Evolutionary conservation across 2,113 vertebrate genomes (phyloP), one percentile per base, ranked within the genome.

Genomic region (Cyprinodon tularosa): DNA sequence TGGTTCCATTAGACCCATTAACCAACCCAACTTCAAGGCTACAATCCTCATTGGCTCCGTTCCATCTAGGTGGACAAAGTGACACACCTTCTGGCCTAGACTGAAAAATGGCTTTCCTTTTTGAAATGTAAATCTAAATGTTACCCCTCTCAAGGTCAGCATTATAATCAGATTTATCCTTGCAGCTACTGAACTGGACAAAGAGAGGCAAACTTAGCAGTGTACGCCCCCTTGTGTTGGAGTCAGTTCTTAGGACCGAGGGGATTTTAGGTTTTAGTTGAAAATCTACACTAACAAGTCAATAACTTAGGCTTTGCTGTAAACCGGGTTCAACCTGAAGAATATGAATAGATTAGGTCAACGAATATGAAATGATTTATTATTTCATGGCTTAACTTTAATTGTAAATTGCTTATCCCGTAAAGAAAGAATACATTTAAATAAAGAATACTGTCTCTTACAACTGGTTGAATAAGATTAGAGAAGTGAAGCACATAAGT

Each of bases 141-240:
- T 76, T 76, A 86, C 88, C 48, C 72, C 74, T 84, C 71, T 84
- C 88, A 92, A 92, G 90, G 89, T 92, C 89, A 84, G 81, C 76
- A 71, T 74, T 76, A 81, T 90, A 84, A 92, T 93, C 81, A 82
- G 71, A 90, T 91, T 69, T 84, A 76, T 78, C 79, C 81, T 61
- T 66, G 48, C 62, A 53, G 59, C 76, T 65, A 72, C 76, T 84
- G 53, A 71, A 70, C 53, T 81, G 84, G 87, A 72, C 73, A 74
- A 44, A 48, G 57, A 78, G 66, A 86, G 83, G 63, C 88, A 90
- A 92, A 92, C 82, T 91, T 87, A 84, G 87, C 88, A 89, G 84
- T 86, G 84, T 82, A 91, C 92, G 93, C 93, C 94, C 94, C 91
- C 94, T 93, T 88, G 94, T 93, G 94, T 90, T 88, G 89, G 86